Percentiles rank a stretch among this genome's conserved stretches.
phyloP scores from a whole-genome alignment of 92 coral and sea anemone genomes.

The Bergia puertoricense region DNA sequence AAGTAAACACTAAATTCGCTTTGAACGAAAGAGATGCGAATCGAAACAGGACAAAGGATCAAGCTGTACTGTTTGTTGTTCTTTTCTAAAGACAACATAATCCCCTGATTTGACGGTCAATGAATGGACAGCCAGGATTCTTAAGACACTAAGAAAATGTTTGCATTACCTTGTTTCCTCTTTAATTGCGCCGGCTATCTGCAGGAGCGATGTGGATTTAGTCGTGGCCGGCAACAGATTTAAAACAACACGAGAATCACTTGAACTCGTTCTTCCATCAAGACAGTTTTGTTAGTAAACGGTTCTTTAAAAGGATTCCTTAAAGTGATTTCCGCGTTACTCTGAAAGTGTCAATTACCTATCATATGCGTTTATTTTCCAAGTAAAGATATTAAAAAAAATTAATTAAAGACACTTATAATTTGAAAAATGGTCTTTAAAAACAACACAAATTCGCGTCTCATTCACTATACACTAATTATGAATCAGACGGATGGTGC shows the following conservation, averaged over 20 bases:
- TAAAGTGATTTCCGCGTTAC: slow-evolving; percentile 4
- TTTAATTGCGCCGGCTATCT: neutral
- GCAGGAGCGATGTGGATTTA: neutral
- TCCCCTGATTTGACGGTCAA: neutral
- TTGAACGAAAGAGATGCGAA: neutral
- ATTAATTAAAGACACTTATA: slow-evolving; percentile 19
- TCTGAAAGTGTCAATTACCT: neutral
- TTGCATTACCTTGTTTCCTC: neutral
- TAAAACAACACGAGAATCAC: neutral
- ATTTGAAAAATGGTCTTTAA: slow-evolving; percentile 3
- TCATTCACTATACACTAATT: neutral
- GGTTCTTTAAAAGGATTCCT: neutral
- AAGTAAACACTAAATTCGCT: slow-evolving; percentile 14
- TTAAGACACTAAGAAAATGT: neutral
- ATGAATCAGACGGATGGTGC: neutral
- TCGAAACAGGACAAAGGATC: neutral
- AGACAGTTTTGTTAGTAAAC: neutral
- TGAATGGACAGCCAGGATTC: neutral
- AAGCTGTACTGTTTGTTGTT: neutral
- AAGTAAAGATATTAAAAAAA: slow-evolving; percentile 17
- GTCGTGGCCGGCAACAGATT: slow-evolving; percentile 1
- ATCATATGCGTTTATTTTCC: slow-evolving; percentile 15
- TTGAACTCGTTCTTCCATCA: neutral
- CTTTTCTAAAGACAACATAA: neutral
- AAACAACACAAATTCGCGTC: neutral